Percentiles rank a stretch among this genome's conserved stretches.
phyloP scores from a whole-genome alignment of 2,797 vertebrate species.

The Rhinoraja longicauda region DNA sequence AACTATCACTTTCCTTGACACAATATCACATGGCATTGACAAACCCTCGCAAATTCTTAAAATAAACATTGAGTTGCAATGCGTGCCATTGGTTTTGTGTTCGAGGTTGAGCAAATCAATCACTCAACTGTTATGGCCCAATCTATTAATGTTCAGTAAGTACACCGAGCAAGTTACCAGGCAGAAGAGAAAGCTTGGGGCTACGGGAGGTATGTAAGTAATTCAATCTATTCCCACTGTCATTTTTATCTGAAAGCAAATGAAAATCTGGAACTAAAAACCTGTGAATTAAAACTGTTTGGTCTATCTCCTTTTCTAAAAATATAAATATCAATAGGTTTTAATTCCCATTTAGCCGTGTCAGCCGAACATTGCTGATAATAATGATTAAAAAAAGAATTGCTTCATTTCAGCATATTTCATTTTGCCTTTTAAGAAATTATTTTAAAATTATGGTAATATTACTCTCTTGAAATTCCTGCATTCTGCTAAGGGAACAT shows the following conservation, averaged over 20 bases:
- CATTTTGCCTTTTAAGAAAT: no score
- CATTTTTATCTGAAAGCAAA: neutral
- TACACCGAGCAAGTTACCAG: neutral
- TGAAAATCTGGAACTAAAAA: neutral
- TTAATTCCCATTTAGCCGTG: no score
- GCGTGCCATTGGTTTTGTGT: no score
- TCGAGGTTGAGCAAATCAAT: neutral
- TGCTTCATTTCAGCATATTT: no score
- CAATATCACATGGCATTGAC: neutral
- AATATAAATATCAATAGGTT: no score
- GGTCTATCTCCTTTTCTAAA: neutral
- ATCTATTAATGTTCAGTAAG: neutral
- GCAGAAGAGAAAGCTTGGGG: neutral
- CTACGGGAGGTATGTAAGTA: neutral
- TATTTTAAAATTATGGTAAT: no score
- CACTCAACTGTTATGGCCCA: neutral
- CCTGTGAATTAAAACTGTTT: no score
- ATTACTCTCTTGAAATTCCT: neutral
- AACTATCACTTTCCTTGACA: neutral
- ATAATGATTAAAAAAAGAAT: no score
- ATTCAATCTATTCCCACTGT: neutral
- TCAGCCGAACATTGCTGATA: no score
- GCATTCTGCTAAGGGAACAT: neutral
- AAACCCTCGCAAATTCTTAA: neutral
- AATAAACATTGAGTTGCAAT: neutral